These are phyloP conservation scores for Lycaena phlaeas DNA, from an alignment of 2,888 invertebrate genomes.

Conservation along the genomic window DNA sequence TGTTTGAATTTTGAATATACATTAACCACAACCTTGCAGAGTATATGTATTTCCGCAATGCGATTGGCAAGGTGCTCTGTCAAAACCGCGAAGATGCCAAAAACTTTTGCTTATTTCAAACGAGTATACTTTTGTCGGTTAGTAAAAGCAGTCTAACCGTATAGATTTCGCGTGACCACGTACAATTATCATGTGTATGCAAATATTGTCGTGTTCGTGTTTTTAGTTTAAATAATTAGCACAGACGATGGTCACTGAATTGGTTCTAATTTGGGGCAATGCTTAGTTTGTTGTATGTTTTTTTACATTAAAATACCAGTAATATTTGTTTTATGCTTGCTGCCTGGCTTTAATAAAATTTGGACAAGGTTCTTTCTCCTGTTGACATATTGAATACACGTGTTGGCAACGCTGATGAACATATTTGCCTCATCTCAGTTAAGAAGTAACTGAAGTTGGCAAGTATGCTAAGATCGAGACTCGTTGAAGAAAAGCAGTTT, in stretches of 20 bases:
- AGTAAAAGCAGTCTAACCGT: background rate
- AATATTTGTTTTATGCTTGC: no score
- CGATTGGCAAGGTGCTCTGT: conserved; percentile 19
- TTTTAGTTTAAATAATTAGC: conserved; percentile 6
- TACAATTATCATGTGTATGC: conserved; percentile 5
- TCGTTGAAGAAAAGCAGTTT: no score
- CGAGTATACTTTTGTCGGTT: background rate
- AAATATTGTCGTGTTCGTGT: conserved; percentile 6
- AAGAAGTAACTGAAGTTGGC: no score
- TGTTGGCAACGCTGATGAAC: no score
- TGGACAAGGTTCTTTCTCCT: no score
- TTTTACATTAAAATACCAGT: no score
- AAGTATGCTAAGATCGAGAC: no score
- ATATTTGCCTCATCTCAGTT: no score
- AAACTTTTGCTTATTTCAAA: conserved; percentile 9
- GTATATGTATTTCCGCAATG: conserved; percentile 20
- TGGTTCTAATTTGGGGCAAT: background rate
- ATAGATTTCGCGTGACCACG: background rate
- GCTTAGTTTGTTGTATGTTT: no score
- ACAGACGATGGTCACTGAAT: background rate
- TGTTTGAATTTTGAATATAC: conserved; percentile 2
- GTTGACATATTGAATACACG: no score
- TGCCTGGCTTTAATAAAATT: no score
- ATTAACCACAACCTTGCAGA: conserved; percentile 4
- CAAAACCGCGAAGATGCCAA: conserved; percentile 1